A percentile compares a stretch with the other conserved stretches of the same genome.
These are phyloP conservation scores for Hydrolagus colliei DNA, from an alignment of 2,797 vertebrate genomes.

Conservation along the genomic window DNA sequence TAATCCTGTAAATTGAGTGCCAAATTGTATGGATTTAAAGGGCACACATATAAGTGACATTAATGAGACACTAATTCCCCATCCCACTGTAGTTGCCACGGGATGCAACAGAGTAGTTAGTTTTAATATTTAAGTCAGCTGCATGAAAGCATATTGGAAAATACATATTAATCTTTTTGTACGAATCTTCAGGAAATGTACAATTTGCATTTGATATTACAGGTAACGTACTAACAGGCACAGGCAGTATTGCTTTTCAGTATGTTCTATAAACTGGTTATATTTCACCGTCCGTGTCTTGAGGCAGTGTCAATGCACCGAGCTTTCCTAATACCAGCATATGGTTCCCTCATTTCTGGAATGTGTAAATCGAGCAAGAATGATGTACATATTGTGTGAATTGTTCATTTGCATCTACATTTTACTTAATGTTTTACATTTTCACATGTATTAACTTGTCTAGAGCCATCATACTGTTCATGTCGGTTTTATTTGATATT, in stretches of 20 bases:
- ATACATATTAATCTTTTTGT: not conserved
- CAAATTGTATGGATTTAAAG: not conserved
- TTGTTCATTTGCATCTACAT: conserved; percentile 17
- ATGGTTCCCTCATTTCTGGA: conserved; percentile 10
- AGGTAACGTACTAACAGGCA: not conserved
- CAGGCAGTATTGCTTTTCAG: too few species aligned
- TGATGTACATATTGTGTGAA: conserved; percentile 23
- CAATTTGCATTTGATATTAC: not conserved
- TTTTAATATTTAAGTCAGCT: conserved; percentile 6
- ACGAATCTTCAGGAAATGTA: not conserved
- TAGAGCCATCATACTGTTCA: not conserved
- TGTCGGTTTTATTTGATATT: not conserved
- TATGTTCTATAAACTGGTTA: too few species aligned
- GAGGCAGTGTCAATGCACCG: not conserved
- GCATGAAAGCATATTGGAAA: conserved; percentile 10
- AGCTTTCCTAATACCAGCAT: not conserved
- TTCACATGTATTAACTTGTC: conserved; percentile 16
- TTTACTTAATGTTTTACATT: conserved; percentile 27
- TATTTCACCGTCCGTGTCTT: too few species aligned
- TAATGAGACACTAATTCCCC: too few species aligned
- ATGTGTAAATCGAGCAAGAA: conserved; percentile 10
- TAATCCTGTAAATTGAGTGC: not conserved
- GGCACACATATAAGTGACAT: conserved; percentile 22
- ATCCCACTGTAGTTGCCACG: too few species aligned
- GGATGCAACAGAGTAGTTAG: not conserved